A percentile compares a stretch with the other conserved stretches of the same genome.
These are phyloP conservation scores for Pelecanoides urinatrix DNA, from an alignment of 2,113 vertebrate genomes.

Conservation along the genomic window DNA sequence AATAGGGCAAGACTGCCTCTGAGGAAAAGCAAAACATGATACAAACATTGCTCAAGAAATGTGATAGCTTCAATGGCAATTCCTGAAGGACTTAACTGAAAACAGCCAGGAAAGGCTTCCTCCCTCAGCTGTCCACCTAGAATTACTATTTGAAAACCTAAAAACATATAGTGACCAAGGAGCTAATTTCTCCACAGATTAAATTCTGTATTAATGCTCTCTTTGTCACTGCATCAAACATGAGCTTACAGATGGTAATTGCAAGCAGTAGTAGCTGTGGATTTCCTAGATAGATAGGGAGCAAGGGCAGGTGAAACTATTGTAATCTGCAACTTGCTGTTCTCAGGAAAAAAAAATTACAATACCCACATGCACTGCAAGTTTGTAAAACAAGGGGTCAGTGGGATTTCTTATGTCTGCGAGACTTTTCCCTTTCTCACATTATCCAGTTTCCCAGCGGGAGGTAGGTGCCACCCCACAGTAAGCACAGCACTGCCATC, in stretches of 20 bases:
- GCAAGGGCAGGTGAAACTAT: not conserved
- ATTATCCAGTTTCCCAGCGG: not conserved
- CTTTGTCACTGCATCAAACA: not conserved
- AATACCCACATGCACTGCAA: not conserved
- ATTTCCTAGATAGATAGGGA: not conserved
- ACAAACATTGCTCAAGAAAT: not conserved
- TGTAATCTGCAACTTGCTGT: not conserved
- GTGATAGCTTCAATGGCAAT: not conserved
- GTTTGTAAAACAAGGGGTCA: not conserved
- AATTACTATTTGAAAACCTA: not conserved
- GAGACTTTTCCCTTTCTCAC: not conserved
- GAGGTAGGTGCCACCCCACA: not conserved
- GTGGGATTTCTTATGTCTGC: not conserved
- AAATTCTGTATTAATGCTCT: not conserved
- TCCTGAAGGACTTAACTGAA: not conserved
- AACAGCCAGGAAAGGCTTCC: not conserved
- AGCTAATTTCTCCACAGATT: not conserved
- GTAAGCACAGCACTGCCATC: not conserved
- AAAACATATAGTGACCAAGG: not conserved
- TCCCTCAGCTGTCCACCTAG: not conserved
- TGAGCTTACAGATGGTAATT: not conserved
- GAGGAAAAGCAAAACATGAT: not conserved
- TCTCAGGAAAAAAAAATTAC: not conserved
- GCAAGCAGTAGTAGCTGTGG: not conserved
- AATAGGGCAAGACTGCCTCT: not conserved